phyloP scores from a whole-genome alignment of 64 coral and sea anemone species.

The Porites lutea region DNA sequence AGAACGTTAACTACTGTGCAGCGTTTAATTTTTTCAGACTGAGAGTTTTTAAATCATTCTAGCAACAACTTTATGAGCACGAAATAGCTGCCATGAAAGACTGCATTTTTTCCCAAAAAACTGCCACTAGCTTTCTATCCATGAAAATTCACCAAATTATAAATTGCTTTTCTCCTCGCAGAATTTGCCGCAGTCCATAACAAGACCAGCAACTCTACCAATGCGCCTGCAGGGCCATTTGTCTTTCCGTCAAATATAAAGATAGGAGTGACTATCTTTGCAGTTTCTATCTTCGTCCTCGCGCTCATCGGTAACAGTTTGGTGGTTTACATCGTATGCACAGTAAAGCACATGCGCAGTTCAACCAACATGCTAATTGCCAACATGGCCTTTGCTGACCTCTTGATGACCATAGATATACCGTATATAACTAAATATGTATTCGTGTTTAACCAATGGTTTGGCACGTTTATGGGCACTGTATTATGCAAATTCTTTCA shows the following conservation, averaged over 20 bases:
- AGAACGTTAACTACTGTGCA: too few species aligned
- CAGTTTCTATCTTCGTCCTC: constrained; percentile 19
- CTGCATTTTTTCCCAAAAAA: too few species aligned
- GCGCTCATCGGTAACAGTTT: constrained; percentile 36
- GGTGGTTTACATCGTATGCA: constrained; percentile 55
- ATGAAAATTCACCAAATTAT: too few species aligned
- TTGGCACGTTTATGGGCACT: constrained; percentile 59
- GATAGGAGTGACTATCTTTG: constrained; percentile 62
- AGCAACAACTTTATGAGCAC: too few species aligned
- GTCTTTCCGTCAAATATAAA: constrained; percentile 3
- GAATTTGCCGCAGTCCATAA: not conserved
- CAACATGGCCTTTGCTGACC: constrained; percentile 78
- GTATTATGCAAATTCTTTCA: constrained; percentile 58
- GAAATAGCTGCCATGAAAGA: too few species aligned
- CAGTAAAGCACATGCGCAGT: constrained; percentile 72
- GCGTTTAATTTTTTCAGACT: too few species aligned
- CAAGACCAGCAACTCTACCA: not conserved
- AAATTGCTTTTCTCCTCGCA: not conserved
- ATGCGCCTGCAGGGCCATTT: too few species aligned
- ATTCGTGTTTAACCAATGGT: constrained; percentile 45
- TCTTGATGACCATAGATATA: constrained; percentile 64
- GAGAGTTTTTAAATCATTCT: too few species aligned
- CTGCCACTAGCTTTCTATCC: too few species aligned
- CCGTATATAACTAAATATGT: constrained; percentile 71
- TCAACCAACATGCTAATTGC: constrained; percentile 74